These are phyloP conservation scores for Dichetophora obliterata DNA, from an alignment of 2,888 invertebrate species.

Conservation along the genomic window DNA sequence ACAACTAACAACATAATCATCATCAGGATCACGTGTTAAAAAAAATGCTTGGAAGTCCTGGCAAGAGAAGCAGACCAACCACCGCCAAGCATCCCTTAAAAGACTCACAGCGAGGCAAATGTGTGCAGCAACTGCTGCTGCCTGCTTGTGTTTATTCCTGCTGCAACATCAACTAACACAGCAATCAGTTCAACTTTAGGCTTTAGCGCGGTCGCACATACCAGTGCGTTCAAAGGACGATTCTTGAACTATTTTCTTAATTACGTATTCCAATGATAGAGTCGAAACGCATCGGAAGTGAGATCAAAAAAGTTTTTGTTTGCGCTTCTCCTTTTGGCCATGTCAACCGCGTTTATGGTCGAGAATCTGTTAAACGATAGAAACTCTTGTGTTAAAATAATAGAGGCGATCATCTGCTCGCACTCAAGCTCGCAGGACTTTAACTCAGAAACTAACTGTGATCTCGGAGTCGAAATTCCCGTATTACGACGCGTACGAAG, in stretches of 20 bases:
- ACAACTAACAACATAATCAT: constrained; percentile 9
- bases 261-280: background rate
- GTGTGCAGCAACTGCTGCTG: constrained; percentile 20
- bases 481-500: constrained; percentile 32
- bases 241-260: background rate
- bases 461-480: constrained; percentile 45
- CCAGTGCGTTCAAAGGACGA: background rate
- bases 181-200: constrained; percentile 58
- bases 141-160: background rate
- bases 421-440: constrained; percentile 25
- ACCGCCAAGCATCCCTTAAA: constrained; percentile 66
- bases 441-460: constrained; percentile 54
- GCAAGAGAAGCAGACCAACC: constrained; percentile 67
- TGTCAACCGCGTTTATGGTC: constrained; percentile 69
- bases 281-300: background rate
- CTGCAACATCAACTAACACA: background rate
- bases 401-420: constrained; percentile 54
- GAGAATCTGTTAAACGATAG: constrained; percentile 68
- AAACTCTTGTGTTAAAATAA: constrained; percentile 48
- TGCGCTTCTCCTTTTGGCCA: constrained; percentile 43
- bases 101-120: constrained; percentile 27
- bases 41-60: constrained; percentile 51
- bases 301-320: background rate
- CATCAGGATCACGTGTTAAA: constrained; percentile 23
- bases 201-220: constrained; percentile 57